Evolutionary conservation across 2,888 invertebrate genomes (phyloP), one percentile per base, ranked within the genome.

Genomic region (Sphaeridia pumilis): DNA sequence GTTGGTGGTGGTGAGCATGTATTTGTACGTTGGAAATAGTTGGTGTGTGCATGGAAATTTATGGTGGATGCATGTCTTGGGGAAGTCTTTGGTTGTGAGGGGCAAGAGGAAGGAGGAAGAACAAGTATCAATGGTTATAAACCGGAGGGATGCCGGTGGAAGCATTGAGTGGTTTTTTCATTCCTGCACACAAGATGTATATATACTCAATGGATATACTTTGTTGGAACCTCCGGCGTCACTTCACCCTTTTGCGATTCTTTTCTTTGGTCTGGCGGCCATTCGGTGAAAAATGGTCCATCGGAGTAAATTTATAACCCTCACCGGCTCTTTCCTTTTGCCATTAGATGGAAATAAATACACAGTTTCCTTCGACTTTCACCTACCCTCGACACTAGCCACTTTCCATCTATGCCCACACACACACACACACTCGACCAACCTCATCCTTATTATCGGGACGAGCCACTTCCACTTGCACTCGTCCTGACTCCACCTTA

Each of bases 241-340:
- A 34, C 26, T 43, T 46, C 26, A 22, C 24, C 17, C 44, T 22
- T 25, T 20, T 22, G 4, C n/a, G 22, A 20, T 26, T 22, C 41
- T 42, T 17, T n/a, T n/a, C 36, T 28, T 42, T 49, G 28, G 36
- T 50, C 36, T 14, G 31, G 43, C 28, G 47, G 47, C 52, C 47
- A 52, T 55, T 52, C 48, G 43, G 55, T 55, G 55, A 55, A 49
- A 52, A 55, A 55, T 55, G 55, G 55, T 55, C 55, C 49, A 55
- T 52, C 52, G 43, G 35, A 14, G 34, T 35, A 48, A 50, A 55
- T 55, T 55, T 55, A 55, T 55, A 52, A 50, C 51, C 52, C 52
- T 47, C 46, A 52, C 52, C 47, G 35, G 28, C 52, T 52, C 52
- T 52, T 46, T 46, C 46, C 47, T 47, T 35, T 25, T 46, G 46